Percentiles rank a stretch among this genome's conserved stretches.
phyloP scores from a whole-genome alignment of 2,888 invertebrate species.

The Osmoderma eremita region DNA sequence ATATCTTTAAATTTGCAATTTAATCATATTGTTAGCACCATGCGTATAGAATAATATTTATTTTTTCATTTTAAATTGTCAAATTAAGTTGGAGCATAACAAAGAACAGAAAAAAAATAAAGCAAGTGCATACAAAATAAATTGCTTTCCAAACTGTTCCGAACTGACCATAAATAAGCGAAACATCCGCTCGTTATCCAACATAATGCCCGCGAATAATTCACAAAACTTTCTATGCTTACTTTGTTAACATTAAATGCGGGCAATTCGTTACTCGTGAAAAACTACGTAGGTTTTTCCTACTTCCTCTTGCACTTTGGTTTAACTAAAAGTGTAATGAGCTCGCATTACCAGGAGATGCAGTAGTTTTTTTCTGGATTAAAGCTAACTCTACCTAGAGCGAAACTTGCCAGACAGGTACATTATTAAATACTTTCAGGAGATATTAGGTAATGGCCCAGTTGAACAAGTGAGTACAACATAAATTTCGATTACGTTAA shows the following conservation, averaged over 20 bases:
- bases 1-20: neutral
- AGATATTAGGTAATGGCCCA: slow-evolving; percentile 13
- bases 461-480: neutral
- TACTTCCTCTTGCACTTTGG: slow-evolving; percentile 8
- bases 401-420: neutral
- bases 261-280: slow-evolving; percentile 7
- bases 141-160: neutral
- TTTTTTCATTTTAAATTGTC: neutral
- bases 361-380: slow-evolving; percentile 9
- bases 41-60: neutral
- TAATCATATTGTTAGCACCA: neutral
- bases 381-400: slow-evolving; percentile 1
- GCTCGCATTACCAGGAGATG: neutral
- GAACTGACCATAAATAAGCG: slow-evolving; percentile 12
- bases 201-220: slow-evolving; percentile 2
- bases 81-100: neutral
- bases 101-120: neutral
- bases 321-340: slow-evolving; percentile 11
- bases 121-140: neutral
- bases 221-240: slow-evolving; percentile 1
- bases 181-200: neutral
- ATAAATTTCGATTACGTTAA: slow-evolving; percentile 7
- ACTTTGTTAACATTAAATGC: slow-evolving; percentile 9
- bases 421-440: slow-evolving; percentile 19
- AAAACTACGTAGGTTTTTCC: slow-evolving; percentile 2